Evolutionary conservation across 2,888 invertebrate species (phyloP).

Genomic region (Taenaris catops): DNA sequence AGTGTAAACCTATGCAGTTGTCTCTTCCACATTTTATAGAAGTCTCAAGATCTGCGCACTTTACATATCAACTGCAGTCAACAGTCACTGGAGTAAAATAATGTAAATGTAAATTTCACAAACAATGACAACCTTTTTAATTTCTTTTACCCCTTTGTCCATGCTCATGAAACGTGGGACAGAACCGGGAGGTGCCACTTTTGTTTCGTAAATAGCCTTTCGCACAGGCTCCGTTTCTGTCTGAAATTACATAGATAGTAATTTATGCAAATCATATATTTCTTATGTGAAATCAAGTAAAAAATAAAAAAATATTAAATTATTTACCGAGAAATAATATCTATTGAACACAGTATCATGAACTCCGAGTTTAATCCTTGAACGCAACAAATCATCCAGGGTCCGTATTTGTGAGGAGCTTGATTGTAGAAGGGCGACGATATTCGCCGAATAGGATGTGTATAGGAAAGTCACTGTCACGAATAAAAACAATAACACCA

Average conservation of each 20-base stretch:
- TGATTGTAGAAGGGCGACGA: constrained; percentile 86
- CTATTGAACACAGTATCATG: constrained; percentile 85
- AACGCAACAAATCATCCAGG: constrained; percentile 81
- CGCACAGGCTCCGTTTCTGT: constrained; percentile 82
- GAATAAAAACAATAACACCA: constrained; percentile 82
- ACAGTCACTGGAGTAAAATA: too few relatives aligned
- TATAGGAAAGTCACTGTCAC: constrained; percentile 84
- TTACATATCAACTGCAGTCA: too few relatives aligned
- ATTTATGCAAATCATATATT: too few relatives aligned
- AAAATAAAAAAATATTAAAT: too few relatives aligned
- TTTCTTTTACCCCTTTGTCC: constrained; percentile 80
- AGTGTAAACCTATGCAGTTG: too few relatives aligned
- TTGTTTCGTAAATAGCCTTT: constrained; percentile 81
- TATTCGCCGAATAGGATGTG: constrained; percentile 87
- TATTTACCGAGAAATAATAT: constrained; percentile 82
- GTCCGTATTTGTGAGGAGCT: constrained; percentile 84
- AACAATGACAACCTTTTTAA: constrained; percentile 57
- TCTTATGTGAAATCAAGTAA: too few relatives aligned
- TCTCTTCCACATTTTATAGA: too few relatives aligned
- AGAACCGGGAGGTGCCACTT: constrained; percentile 81
- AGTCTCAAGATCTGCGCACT: too few relatives aligned
- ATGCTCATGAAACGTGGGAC: constrained; percentile 78
- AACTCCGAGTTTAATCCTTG: constrained; percentile 83
- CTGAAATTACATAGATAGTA: too few relatives aligned
- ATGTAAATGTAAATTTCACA: too few relatives aligned